These are phyloP conservation scores for Poecilia gillii DNA, from an alignment of 2,797 vertebrate genomes.

Conservation along the genomic window DNA sequence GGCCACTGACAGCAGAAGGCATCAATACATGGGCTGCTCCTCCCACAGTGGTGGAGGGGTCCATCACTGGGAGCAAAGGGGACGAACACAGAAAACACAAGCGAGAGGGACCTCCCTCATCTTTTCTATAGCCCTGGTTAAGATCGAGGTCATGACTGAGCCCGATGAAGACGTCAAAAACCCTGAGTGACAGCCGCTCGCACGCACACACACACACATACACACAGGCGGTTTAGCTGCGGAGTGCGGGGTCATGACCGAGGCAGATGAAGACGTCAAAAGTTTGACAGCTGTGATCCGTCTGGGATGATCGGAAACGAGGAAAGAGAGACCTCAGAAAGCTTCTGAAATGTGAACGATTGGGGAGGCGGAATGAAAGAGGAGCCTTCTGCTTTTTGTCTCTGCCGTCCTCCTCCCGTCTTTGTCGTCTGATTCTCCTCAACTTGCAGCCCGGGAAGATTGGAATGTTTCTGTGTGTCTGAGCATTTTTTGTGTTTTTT, in stretches of 20 bases:
- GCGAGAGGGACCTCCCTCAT: slow-evolving; percentile 69
- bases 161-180: slow-evolving; percentile 94
- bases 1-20: slow-evolving; percentile 77
- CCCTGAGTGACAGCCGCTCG: slow-evolving; percentile 85
- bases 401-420: slow-evolving; percentile 38
- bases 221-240: slow-evolving; percentile 54
- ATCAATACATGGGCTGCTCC: slow-evolving; percentile 67
- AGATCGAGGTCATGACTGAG: slow-evolving; percentile 86
- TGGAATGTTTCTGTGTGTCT: slow-evolving; percentile 62
- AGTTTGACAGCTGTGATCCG: slow-evolving; percentile 89
- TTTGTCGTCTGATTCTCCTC: slow-evolving; percentile 49
- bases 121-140: slow-evolving; percentile 63
- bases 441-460: slow-evolving; percentile 55
- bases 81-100: slow-evolving; percentile 65
- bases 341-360: slow-evolving; percentile 68
- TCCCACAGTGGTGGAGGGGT: slow-evolving; percentile 62
- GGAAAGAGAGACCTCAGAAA: slow-evolving; percentile 65
- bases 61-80: slow-evolving; percentile 65
- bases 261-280: slow-evolving; percentile 96
- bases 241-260: slow-evolving; percentile 84
- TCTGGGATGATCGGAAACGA: slow-evolving; percentile 79
- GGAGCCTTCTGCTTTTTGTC: slow-evolving; percentile 65
- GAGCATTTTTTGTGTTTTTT: slow-evolving; percentile 11
- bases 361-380: slow-evolving; percentile 60
- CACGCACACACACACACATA: slow-evolving; percentile 40